A percentile compares a stretch with the other conserved stretches of the same genome.
Conservation (phyloP, 2,113 vertebrate species). For the Collichthys lucidus region DNA sequence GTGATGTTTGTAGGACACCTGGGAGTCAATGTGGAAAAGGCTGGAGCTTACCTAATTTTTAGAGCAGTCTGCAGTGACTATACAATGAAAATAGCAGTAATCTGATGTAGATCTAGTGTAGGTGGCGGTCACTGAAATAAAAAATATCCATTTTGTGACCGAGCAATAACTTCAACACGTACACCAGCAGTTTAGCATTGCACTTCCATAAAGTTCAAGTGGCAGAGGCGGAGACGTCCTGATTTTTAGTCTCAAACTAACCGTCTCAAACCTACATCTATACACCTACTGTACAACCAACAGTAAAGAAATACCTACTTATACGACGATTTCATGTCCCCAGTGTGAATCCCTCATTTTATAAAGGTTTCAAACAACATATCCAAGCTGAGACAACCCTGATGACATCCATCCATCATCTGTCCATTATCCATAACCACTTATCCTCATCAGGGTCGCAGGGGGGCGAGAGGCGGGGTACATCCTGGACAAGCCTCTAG, state of each 20-base stretch:
- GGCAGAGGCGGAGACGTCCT: neutral
- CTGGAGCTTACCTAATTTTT: neutral
- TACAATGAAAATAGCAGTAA: neutral
- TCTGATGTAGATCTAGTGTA: neutral
- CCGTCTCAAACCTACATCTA: too few species aligned
- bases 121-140: neutral
- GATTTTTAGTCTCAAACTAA: neutral
- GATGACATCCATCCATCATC: neutral
- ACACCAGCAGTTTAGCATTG: neutral
- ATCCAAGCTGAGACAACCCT: neutral
- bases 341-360: neutral
- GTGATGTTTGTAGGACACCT: neutral
- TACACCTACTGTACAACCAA: neutral
- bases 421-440: too few species aligned
- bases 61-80: neutral
- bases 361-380: neutral
- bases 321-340: neutral
- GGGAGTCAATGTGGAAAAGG: neutral
- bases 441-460: too few species aligned
- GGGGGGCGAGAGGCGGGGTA: too few species aligned
- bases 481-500: too few species aligned
- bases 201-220: neutral
- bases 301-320: neutral
- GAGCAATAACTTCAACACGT: neutral
- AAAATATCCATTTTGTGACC: neutral